phyloP scores from a whole-genome alignment of 30 jellyfish, hydroid and myxozoan species.

The Pelagia noctiluca region DNA sequence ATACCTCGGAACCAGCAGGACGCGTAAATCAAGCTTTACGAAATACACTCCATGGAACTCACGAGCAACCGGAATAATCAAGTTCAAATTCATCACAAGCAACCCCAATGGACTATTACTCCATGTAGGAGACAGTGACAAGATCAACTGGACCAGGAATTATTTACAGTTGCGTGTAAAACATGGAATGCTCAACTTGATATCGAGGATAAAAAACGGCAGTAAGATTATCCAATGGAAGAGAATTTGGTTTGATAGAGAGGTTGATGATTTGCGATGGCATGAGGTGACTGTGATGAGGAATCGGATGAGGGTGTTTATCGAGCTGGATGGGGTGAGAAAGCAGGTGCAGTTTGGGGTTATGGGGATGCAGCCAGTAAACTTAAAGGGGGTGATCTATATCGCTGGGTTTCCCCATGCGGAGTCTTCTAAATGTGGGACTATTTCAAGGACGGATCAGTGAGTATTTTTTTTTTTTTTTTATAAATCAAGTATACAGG shows the following conservation, averaged over 20 bases:
- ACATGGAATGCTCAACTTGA: slow-evolving; percentile 57
- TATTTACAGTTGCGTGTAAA: slow-evolving; percentile 42
- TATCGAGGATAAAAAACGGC: slow-evolving; percentile 63
- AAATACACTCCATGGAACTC: slow-evolving; percentile 68
- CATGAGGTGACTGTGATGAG: slow-evolving; percentile 41
- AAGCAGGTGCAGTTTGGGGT: slow-evolving; percentile 48
- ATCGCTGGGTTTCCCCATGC: slow-evolving; percentile 45
- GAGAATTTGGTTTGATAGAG: slow-evolving; percentile 57
- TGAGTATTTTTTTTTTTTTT: not conserved
- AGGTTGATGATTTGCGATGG: slow-evolving; percentile 66
- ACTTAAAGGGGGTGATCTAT: slow-evolving; percentile 46
- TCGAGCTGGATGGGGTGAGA: slow-evolving; percentile 41
- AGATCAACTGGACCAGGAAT: slow-evolving; percentile 59
- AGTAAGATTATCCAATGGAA: slow-evolving; percentile 44
- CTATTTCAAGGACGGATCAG: slow-evolving; percentile 8
- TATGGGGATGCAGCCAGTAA: slow-evolving; percentile 20
- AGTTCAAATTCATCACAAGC: slow-evolving; percentile 61
- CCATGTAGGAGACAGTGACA: slow-evolving; percentile 74
- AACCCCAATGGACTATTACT: slow-evolving; percentile 65
- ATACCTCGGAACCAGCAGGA: slow-evolving; percentile 44
- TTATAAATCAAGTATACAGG: no score
- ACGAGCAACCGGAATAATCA: slow-evolving; percentile 33
- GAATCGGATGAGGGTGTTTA: slow-evolving; percentile 18
- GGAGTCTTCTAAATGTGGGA: not conserved
- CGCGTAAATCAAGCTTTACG: slow-evolving; percentile 20